phyloP scores from a whole-genome alignment of 2,113 vertebrate genomes.

The Muntiacus reevesi region DNA sequence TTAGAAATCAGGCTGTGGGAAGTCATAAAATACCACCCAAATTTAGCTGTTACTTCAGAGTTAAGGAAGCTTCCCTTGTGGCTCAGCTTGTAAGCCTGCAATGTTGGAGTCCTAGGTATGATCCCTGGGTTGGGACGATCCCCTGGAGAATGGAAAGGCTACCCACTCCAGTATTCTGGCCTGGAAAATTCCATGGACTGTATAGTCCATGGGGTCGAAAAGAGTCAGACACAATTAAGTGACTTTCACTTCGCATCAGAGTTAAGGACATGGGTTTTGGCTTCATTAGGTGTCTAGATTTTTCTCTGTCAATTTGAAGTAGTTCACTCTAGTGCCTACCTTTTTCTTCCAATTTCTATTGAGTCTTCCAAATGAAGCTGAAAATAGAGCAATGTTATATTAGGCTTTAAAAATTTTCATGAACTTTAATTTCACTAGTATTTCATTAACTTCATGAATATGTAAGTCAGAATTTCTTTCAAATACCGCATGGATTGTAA shows the following conservation, averaged over 20 bases:
- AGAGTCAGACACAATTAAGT: no score
- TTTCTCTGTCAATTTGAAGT: neutral
- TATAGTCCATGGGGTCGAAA: no score
- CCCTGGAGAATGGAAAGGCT: neutral
- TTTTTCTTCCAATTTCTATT: neutral
- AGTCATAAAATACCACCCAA: conserved; percentile 9
- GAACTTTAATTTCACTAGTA: neutral
- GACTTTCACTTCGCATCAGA: neutral
- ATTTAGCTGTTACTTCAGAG: conserved; percentile 3
- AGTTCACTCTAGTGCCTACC: neutral
- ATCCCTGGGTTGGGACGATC: neutral
- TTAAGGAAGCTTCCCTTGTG: neutral
- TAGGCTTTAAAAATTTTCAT: neutral
- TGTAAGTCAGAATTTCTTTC: neutral
- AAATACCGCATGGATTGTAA: neutral
- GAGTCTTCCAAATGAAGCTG: neutral
- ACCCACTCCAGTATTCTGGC: neutral
- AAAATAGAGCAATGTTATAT: neutral
- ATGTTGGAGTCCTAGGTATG: neutral
- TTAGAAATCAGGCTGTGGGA: conserved; percentile 16
- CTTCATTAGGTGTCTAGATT: neutral
- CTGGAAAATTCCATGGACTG: neutral
- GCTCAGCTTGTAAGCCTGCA: neutral
- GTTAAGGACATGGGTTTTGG: neutral
- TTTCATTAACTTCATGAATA: neutral